Base-by-base conservation (phyloP, 2,113 vertebrate species). In the Oriolus oriolus region DNA sequence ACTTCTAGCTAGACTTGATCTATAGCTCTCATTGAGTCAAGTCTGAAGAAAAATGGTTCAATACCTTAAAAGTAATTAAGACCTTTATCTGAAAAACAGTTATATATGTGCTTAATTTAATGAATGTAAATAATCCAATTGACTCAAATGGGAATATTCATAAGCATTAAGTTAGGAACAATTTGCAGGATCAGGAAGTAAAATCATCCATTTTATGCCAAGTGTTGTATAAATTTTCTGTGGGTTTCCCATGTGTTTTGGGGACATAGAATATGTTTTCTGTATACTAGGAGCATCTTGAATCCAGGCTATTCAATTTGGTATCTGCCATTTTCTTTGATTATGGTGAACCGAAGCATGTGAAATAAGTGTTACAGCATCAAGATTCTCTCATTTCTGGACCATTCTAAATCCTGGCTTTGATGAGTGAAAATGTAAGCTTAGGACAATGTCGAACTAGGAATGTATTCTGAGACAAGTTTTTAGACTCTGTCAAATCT, bases 21-120 rank as follows among this genome's bases (percentile, higher is more conserved):
- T 97, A 95, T 96, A 94, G 93, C 66, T 93, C 78, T 95, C 84
- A 94, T 91, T 96, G 96, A 95, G 94, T 96, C 91, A 93, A 93
- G 89, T 90, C 82, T 70, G 91, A 96, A 96, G 96, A 96, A 93
- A 96, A 96, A 96, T 95, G 83, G 95, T 95, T 94, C 94, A 93
- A 93, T 89, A 77, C 59, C 87, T 93, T 83, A 80, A 85, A 97
- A 97, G 94, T 95, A 97, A 95, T 96, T 96, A 96, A 97, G 94
- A 96, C 90, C 82, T 96, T 97, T 96, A 93, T 96, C 94, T 94
- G 96, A 93, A 89, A 93, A 94, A 54, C 89, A 77, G 90, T 96
- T 97, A 90, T 90, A 83, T 91, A 94, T 91, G 93, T 93, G 85
- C 79, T 97, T 95, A 96, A 94, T 97, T 96, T 96, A 91, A 93